Evolutionary conservation across 2,888 invertebrate genomes (phyloP), one percentile per base, ranked within the genome.

Genomic region (Lymantria monacha): DNA sequence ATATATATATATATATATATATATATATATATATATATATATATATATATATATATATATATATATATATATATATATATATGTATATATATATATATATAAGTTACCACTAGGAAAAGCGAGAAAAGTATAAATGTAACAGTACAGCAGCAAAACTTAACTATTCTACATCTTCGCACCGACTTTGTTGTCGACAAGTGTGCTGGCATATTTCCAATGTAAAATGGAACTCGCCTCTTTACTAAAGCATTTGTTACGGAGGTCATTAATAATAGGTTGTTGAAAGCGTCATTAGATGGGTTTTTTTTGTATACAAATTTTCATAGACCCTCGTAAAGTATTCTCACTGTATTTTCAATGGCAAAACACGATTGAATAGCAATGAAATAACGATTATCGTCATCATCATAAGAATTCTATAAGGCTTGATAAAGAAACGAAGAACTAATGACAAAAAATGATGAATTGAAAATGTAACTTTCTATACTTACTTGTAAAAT

Each of bases 181-280:
- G 58, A 66, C 63, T 63, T 66, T 63, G 70, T 65, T 65, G 67
- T 65, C 71, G 70, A 77, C 78, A 76, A 76, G 74, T 72, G 72
- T 62, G 57, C 74, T 87, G 88, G 88, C 87, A 81, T 48, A 14
- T 54, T 69, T 81, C 88, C 88, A 88, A 86, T 74, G 76, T 76
- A 80, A 69, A 85, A 83, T 86, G 80, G 79, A 75, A 70, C 76
- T 74, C 66, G 72, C 72, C 74, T 70, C 74, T 77, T 75, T 75
- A 71, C 69, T 70, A 69, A 70, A 69, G 64, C 73, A 69, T 74
- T 76, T 71, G 72, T 76, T 72, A 69, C 72, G 55, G 65, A 65
- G 69, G 68, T 77, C 83, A 79, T 85, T 84, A 82, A 82, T 85
- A 84, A 84, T 83, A 79, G 81, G 79, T 74, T 57, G 63, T 63